These are phyloP conservation scores for Aspidiotus rigidus DNA, from an alignment of 2,888 invertebrate species.

Conservation along the genomic window DNA sequence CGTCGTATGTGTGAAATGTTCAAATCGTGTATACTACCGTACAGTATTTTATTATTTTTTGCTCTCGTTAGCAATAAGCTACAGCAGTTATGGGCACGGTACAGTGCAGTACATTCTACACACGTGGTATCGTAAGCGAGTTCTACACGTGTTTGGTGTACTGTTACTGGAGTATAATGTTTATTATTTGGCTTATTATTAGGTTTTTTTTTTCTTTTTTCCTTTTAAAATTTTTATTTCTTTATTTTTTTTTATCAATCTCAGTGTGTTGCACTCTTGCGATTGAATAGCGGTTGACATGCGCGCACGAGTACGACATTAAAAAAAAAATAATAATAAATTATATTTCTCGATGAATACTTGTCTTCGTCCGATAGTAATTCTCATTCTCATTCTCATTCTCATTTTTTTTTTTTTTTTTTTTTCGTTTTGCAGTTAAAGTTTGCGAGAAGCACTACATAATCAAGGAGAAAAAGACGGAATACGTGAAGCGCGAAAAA, in stretches of 20 bases:
- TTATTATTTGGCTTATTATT: neutral
- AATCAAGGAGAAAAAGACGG: constrained; percentile 82
- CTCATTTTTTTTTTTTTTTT: constrained; percentile 15
- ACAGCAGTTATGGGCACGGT: too few relatives aligned
- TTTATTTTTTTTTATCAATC: neutral
- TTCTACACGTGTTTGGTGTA: constrained; percentile 11
- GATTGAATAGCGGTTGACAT: too few relatives aligned
- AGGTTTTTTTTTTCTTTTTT: neutral
- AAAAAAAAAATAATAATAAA: too few relatives aligned
- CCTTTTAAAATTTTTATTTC: neutral
- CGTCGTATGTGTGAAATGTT: too few relatives aligned
- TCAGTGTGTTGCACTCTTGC: too few relatives aligned
- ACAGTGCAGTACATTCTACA: neutral
- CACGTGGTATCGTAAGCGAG: neutral
- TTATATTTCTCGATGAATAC: too few relatives aligned
- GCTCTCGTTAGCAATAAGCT: too few relatives aligned
- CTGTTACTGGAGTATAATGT: neutral
- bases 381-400: neutral
- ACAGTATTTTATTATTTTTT: too few relatives aligned
- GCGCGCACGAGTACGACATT: too few relatives aligned
- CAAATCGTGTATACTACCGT: too few relatives aligned
- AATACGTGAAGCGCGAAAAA: constrained; percentile 88
- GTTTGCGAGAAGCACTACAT: constrained; percentile 95
- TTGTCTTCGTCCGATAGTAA: too few relatives aligned
- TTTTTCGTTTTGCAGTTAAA: constrained; percentile 63